Base-by-base conservation (phyloP, 2,797 vertebrate species). In the Macropus fuliginosus region DNA sequence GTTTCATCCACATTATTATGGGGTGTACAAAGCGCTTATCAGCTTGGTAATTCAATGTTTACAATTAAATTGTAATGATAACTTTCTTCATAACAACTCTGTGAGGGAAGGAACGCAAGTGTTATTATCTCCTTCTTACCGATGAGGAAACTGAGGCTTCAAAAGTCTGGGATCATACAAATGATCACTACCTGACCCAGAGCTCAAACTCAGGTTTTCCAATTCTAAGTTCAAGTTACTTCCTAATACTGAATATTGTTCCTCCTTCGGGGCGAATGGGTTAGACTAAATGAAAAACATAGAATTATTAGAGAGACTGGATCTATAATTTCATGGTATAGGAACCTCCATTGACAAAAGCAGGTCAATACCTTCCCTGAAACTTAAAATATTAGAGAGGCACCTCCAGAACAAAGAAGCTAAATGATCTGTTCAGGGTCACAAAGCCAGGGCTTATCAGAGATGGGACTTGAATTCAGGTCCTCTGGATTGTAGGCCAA, bases 361-460 rank as follows among this genome's bases (percentile, higher is more conserved):
- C 66, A 74, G n/a, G 18, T 74, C 40, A 46, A 40, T 8, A 81
- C 21, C 74, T 81, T 27, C 9, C 2, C 8, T 81, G 21, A 46
- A 81, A 81, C 40, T 81, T 21, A 81, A 81, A 46, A 74, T n/a
- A 13, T 66, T 18, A 31, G 40, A 91, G 12, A 91, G 90, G 1
- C 59, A 56, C 54, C 62, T 66, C 94, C 10, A 40, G 62, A 29
- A 56, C 24, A 90, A 66, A 31, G 1, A 40, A 55, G 54, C 24
- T 28, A 92, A 97, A 90, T 29, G 34, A 40, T 34, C 89, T 81
- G 12, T 4, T 97, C 54, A 52, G 62, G 3, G 14, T 94, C 54
- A 54, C 3, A 93, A 13, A 50, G 28, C 87, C 1, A 93, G 90
- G 40, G 95, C 55, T 40, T 90, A 6, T 5, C 54, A 92, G 4